Evolutionary conservation across 64 coral and sea anemone species (phyloP).

Genomic region (Actinia tenebrosa): DNA sequence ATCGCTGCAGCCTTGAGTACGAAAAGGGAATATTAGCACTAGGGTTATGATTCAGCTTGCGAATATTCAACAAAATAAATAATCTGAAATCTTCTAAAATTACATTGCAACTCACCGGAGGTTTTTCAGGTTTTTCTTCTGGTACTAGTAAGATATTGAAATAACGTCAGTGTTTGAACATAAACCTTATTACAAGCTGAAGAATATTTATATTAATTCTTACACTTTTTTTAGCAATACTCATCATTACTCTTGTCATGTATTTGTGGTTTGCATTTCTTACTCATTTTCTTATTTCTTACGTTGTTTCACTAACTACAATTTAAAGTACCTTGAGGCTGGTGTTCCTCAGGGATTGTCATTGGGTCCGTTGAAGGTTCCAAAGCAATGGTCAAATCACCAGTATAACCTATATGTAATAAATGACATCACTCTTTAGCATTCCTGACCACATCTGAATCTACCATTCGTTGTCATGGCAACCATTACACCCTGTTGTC

Average conservation of each 20-base stretch:
- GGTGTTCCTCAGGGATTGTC: neutral
- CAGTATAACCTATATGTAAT: slow-evolving; percentile 52
- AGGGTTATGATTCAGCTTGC: neutral
- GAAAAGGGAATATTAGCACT: neutral
- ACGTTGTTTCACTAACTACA: neutral
- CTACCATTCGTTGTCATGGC: neutral
- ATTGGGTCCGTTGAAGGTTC: slow-evolving; percentile 1
- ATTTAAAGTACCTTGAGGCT: neutral
- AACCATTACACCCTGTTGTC: neutral
- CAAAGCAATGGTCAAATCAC: slow-evolving; percentile 73
- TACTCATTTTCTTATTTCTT: too few species aligned
- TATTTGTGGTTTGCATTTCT: too few species aligned
- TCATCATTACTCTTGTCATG: too few species aligned
- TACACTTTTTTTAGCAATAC: too few species aligned
- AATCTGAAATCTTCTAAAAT: neutral
- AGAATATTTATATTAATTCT: neutral
- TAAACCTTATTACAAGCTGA: neutral
- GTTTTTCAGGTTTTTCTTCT: neutral
- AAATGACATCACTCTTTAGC: neutral
- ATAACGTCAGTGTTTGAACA: too few species aligned
- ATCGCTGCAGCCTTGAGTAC: neutral
- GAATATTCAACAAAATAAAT: neutral
- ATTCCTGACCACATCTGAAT: neutral
- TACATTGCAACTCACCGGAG: neutral
- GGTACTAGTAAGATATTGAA: neutral